Evolutionary conservation across 2,888 invertebrate species (phyloP).

Genomic region (Rhogogaster chlorosoma): DNA sequence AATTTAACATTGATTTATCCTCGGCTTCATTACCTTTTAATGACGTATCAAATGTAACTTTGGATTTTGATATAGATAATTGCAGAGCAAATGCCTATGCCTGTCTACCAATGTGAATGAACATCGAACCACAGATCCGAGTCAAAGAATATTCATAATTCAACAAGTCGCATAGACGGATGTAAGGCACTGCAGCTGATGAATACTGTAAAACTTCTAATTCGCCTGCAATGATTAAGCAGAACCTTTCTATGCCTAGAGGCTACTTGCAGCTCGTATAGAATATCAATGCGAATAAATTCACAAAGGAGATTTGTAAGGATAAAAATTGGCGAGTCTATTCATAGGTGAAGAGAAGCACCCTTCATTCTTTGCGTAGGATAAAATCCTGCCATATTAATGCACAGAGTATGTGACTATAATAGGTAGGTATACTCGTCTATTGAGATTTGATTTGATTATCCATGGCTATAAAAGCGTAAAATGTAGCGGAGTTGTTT

Average conservation of each 20-base stretch:
- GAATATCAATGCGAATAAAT: constrained; percentile 21
- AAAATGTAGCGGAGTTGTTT: neutral
- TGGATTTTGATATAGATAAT: constrained; percentile 25
- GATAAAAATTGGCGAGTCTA: neutral
- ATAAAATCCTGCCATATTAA: neutral
- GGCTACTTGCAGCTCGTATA: neutral
- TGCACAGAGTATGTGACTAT: neutral
- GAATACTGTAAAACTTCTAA: neutral
- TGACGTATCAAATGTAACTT: constrained; percentile 18
- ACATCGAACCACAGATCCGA: neutral
- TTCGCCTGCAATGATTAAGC: neutral
- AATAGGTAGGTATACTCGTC: neutral
- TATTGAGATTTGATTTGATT: neutral
- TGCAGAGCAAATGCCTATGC: neutral
- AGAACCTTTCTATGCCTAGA: constrained; percentile 1
- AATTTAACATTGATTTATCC: constrained; percentile 28
- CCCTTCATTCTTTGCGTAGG: neutral
- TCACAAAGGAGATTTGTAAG: neutral
- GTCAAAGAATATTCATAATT: neutral
- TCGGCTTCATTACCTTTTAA: constrained; percentile 25
- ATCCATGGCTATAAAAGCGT: neutral
- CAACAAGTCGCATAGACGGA: neutral
- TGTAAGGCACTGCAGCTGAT: neutral
- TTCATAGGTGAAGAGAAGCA: constrained; percentile 9
- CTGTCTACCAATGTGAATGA: neutral